Evolutionary conservation across 2,797 vertebrate species (phyloP).

Genomic region (Danio choprae): DNA sequence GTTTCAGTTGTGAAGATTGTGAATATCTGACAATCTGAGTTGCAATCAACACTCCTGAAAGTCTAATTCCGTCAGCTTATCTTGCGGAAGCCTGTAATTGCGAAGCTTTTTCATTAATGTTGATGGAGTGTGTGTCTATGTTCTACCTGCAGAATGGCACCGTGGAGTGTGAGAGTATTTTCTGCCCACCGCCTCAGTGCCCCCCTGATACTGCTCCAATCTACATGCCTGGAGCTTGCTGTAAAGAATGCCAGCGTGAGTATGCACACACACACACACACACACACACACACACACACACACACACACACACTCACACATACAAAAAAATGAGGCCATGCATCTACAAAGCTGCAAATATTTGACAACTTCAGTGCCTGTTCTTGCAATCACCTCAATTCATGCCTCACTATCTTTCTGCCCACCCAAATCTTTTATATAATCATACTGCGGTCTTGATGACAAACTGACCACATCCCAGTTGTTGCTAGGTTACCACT

Average conservation of each 20-base stretch:
- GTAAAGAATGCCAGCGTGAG: slow-evolving; percentile 89
- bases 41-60: background rate
- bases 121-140: slow-evolving; percentile 10
- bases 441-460: slow-evolving; percentile 33
- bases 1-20: background rate
- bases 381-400: background rate
- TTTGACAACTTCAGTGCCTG: background rate
- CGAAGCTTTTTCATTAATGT: background rate
- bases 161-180: slow-evolving; percentile 82
- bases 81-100: background rate
- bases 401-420: background rate
- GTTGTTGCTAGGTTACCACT: slow-evolving; percentile 56
- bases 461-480: slow-evolving; percentile 57
- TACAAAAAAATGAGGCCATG: slow-evolving; percentile 24
- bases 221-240: slow-evolving; percentile 85
- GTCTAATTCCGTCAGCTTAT: background rate
- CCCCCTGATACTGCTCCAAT: slow-evolving; percentile 78
- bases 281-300: slow-evolving; percentile 32
- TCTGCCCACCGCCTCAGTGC: slow-evolving; percentile 79
- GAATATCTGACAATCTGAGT: background rate
- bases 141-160: slow-evolving; percentile 83
- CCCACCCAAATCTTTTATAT: background rate
- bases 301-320: slow-evolving; percentile 28
- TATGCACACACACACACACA: slow-evolving; percentile 50
- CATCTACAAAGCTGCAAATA: background rate